Percentiles rank a stretch among this genome's conserved stretches.
These are phyloP conservation scores for Tupaia chinensis DNA, from an alignment of 2,113 vertebrate genomes.

Conservation along the genomic window DNA sequence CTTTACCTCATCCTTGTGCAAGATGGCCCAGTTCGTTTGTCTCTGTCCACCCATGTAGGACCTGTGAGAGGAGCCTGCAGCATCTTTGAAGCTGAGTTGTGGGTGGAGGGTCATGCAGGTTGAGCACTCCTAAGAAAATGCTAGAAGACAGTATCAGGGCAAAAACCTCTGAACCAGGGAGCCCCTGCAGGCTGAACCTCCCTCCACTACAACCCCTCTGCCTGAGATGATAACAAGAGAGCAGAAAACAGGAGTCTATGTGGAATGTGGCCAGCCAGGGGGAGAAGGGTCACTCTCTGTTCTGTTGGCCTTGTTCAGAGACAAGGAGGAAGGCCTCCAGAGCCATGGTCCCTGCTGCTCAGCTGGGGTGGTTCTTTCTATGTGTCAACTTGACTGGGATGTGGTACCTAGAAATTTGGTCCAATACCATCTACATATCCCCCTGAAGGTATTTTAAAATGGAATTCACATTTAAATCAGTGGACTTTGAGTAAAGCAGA, in stretches of 20 bases:
- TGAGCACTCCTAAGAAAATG: neutral
- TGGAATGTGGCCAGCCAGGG: neutral
- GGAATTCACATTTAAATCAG: neutral
- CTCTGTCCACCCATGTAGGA: neutral
- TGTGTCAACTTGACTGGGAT: neutral
- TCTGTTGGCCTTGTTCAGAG: neutral
- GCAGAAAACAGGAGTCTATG: neutral
- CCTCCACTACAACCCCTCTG: neutral
- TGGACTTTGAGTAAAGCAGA: neutral
- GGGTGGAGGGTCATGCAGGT: too few species aligned
- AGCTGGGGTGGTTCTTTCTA: neutral
- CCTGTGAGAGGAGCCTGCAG: neutral
- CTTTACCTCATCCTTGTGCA: neutral
- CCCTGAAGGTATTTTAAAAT: neutral
- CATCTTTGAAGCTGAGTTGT: neutral
- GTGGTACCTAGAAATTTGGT: neutral
- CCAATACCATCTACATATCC: neutral
- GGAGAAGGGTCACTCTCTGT: too few species aligned
- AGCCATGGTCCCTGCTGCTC: neutral
- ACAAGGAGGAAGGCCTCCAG: neutral
- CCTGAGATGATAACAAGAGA: neutral
- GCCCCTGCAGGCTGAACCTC: too few species aligned
- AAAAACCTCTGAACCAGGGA: neutral
- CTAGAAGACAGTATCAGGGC: neutral
- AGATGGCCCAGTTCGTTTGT: neutral